phyloP scores from a whole-genome alignment of 2,113 vertebrate species.

The Antigone vipio region DNA sequence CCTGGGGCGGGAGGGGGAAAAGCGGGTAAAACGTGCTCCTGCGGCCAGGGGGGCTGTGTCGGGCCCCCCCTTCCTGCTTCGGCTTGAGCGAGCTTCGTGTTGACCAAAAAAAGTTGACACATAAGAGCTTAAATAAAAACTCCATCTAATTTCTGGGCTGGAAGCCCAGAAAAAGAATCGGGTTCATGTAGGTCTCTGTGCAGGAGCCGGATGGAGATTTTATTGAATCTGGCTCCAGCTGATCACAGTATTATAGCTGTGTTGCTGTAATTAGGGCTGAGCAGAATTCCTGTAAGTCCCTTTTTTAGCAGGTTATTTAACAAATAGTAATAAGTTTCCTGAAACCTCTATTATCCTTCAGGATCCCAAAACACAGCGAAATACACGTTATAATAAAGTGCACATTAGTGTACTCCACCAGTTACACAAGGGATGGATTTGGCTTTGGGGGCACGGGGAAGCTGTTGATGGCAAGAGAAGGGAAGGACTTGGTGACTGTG shows the following conservation, averaged over 20 bases:
- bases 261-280: conserved; percentile 43
- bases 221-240: conserved; percentile 48
- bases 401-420: rapidly evolving
- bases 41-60: not conserved
- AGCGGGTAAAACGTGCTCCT: not conserved
- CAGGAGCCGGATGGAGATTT: conserved; percentile 62
- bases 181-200: conserved; percentile 52
- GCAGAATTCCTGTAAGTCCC: not conserved
- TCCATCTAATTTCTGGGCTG: conserved; percentile 65
- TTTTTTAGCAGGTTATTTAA: not conserved
- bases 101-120: conserved; percentile 23
- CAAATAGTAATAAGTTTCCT: conserved; percentile 31
- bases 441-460: not conserved
- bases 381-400: not conserved
- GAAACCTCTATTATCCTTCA: not conserved
- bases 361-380: not conserved
- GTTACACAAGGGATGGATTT: not conserved
- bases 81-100: not conserved
- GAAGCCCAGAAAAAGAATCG: conserved; percentile 55
- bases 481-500: too few species aligned
- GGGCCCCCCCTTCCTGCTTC: not conserved
- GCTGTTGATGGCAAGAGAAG: too few species aligned
- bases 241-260: conserved; percentile 1
- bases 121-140: conserved; percentile 58
- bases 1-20: not conserved